Evolutionary conservation across 2,797 vertebrate species (phyloP), one percentile per base, ranked within the genome.

Genomic region (Notolepis coatsorum): DNA sequence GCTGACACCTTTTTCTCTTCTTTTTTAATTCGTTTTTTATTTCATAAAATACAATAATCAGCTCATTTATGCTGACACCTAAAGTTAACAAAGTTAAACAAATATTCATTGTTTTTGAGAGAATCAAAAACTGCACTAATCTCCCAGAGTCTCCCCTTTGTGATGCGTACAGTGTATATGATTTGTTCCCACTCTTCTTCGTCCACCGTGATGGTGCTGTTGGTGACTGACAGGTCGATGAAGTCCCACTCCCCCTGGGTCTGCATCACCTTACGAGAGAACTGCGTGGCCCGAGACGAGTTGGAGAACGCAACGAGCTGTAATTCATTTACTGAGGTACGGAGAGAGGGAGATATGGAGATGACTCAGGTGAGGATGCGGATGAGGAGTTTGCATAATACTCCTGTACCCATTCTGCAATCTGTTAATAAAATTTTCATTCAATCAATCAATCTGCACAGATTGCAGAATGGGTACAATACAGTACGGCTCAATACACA

Each of bases 201-300:
- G 0, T 71, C 6, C 0, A 42, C 57, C 37, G 0, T 66, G 13
- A 83, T 3, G 21, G 76, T 85, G 8, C 0, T 0, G 37, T 2
- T 69, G 41, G 10, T 1, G 8, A 93, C 39, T 0, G 84, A 69
- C 23, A 93, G 55, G 0, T 84, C 69, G 7, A 91, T 66, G 48
- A 93, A 91, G 39, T 91, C 88, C 91, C 90, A 93, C 61, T 93
- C 91, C 6, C 91, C 89, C 69, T 90, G 83, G 2, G 73, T 59
- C 68, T 50, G 33, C 30, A 92, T 73, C 42, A 88, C 0, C 42
- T 89, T 66, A n/a, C 61, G 46, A 37, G 89, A 84, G 39, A 75
- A 84, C 67, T 92, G 77, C 0, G 89, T 93, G 4, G 66, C 71
- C 15, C 87, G 88, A 1, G 91, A 81, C 0, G 91, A 87, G 61